Percentiles rank a stretch among this genome's conserved stretches.
Evolutionary conservation across 2,797 vertebrate species (phyloP).

Genomic region (Glyptemys insculpta): DNA sequence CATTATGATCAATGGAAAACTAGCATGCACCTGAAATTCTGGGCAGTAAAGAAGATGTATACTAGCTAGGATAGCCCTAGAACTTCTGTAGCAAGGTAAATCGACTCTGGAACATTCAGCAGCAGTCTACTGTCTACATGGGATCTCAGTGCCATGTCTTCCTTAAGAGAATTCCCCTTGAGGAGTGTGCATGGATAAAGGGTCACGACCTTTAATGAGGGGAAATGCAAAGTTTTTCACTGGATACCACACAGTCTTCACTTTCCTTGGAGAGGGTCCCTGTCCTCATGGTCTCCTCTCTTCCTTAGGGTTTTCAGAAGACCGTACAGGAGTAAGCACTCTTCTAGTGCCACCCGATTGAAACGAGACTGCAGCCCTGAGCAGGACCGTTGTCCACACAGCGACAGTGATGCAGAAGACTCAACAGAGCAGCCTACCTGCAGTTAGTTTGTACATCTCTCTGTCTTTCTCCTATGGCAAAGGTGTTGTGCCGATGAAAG

Average conservation of each 20-base stretch:
- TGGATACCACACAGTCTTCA: neutral
- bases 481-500: neutral
- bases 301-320: conserved; percentile 9
- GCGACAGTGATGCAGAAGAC: neutral
- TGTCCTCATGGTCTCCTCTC: neutral
- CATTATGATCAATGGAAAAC: neutral
- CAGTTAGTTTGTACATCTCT: neutral
- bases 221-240: neutral
- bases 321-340: neutral
- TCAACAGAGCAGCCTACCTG: neutral
- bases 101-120: neutral
- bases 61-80: neutral
- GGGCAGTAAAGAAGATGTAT: no score
- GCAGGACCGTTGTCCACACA: neutral
- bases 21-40: neutral
- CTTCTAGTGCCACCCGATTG: no score
- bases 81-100: neutral
- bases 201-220: neutral
- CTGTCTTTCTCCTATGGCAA: neutral
- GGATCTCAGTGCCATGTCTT: neutral
- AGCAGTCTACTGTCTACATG: neutral
- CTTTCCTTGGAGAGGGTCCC: neutral
- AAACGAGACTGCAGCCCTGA: neutral
- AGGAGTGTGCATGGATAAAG: neutral
- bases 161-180: neutral